Base-by-base conservation (phyloP, 2,888 invertebrate species). In the Tanytarsus gracilentus region DNA sequence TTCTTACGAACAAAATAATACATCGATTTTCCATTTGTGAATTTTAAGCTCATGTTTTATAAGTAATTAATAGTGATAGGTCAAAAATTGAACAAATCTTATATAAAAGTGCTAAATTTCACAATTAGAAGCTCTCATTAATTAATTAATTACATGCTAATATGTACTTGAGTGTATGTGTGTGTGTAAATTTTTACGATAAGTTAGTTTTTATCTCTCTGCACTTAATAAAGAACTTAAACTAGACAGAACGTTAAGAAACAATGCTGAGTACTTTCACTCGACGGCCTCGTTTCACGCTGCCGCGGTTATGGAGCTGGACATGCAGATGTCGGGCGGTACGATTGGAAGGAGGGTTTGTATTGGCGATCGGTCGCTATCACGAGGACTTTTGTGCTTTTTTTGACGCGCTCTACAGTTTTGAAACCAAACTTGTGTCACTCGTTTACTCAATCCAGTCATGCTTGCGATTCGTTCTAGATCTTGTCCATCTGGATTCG, bases 401-500 rank as follows among this genome's bases (percentile, higher is more conserved):
- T 92, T 92, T 73, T 92, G 91, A 39, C 91, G 73, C 8, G 92
- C 92, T 63, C 92, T 79, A 61, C 89, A 90, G 76, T 92, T 92
- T 76, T 92, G 92, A 75, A 92, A 92, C 91, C 92, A 92, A 61
- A 88, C 88, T 72, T 88, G 88, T 26, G 91, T 91, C 63, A 92
- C 92, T 63, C 92, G 76, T 76, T 92, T 92, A 76, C 88, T 89
- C 59, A 92, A 79, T 1, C 94, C 94, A 4, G 95, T 95, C 68
- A 92, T 88, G 71, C 90, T 89, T 1, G 95, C 95, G 70, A 95
- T 95, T 67, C 93, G 78, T 74, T 95, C 95, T 70, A 95, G 77
- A 71, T 95, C 95, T 70, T 93, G 93, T 0, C 94, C 94, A 71
- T 95, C 95, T 3, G 95, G 95, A 75, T 95, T 95, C 64, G 91